Evolutionary conservation across 2,113 vertebrate genomes (phyloP), one percentile per base, ranked within the genome.

Genomic region (Ophthalmolycus amberensis): DNA sequence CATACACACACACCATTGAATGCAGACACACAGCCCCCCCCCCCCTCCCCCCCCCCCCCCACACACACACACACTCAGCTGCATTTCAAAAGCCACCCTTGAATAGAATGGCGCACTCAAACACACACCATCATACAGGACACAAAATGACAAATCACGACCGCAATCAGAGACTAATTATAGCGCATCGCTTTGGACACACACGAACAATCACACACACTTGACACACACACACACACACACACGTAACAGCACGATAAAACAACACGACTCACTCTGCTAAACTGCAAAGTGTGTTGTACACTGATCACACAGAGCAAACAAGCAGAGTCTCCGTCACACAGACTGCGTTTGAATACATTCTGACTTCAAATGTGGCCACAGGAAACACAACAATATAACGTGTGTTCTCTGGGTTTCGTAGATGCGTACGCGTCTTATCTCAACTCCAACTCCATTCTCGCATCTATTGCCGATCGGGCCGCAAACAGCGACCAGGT

Each of bases 131-230:
- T 15, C 63, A 46, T 15, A 40, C 18, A 58, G 34, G 64, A 60
- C 64, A 58, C 66, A 64, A 72, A 76, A 82, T 48, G 75, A 78
- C 60, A 85, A 80, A 75, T 81, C 62, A 63, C 68, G 29, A 9
- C 32, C 4, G 37, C 77, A 77, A 68, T 77, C 77, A 75, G 37
- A 56, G 27, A 42, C 66, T 66, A 66, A 83, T 68, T 46, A 48
- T 7, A 16, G 32, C 48, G 32, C 48, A 68, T 1, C 48, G 52
- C 58, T 71, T 72, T 46, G 46, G 65, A 73, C 52, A 69, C 83
- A 64, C 71, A 70, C 22, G 44, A 16, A 10, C 46, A 56, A 18
- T 7, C 44, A 14, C 0, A 22, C 46, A 64, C 32, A 69, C 54
- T 22, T 42, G 18, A 50, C 12, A 44, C 29, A 68, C 22, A 46